These are phyloP conservation scores for Channa argus DNA, from an alignment of 2,113 vertebrate genomes.

Conservation along the genomic window DNA sequence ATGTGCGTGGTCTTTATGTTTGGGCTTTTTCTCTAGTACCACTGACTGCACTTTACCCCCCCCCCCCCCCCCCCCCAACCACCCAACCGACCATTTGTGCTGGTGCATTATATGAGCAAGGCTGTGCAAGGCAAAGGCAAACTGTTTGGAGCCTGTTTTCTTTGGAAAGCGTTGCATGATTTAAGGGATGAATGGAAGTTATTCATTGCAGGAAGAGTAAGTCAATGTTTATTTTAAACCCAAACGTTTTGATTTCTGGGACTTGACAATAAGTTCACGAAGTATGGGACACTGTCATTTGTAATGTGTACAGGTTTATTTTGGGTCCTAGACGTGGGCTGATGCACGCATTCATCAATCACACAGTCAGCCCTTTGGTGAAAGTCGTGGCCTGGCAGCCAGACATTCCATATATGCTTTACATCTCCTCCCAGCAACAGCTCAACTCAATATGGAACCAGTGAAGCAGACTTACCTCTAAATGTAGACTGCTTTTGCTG, in stretches of 20 bases:
- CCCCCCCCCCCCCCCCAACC: too few relatives aligned
- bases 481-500: conserved; percentile 14
- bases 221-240: not conserved
- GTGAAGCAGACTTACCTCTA: conserved; percentile 9
- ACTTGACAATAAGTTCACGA: conserved; percentile 24
- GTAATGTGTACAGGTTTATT: conserved; percentile 51
- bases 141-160: conserved; percentile 14
- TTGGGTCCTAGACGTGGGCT: conserved; percentile 27
- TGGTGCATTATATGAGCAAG: conserved; percentile 18
- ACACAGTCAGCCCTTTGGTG: conserved; percentile 30
- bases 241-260: too few relatives aligned
- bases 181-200: not conserved
- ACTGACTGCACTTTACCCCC: conserved; percentile 36
- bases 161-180: conserved; percentile 8
- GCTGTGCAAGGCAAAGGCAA: too few relatives aligned
- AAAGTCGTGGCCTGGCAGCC: conserved; percentile 26
- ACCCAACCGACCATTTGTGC: not conserved
- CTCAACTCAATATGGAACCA: conserved; percentile 26
- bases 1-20: conserved; percentile 33
- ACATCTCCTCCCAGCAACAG: conserved; percentile 52
- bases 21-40: conserved; percentile 32
- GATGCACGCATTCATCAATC: conserved; percentile 58
- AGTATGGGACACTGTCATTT: conserved; percentile 50
- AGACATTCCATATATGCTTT: conserved; percentile 62
- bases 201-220: not conserved